phyloP scores from a whole-genome alignment of 1,140 invertebrate species.

The Diabrotica undecimpunctata region DNA sequence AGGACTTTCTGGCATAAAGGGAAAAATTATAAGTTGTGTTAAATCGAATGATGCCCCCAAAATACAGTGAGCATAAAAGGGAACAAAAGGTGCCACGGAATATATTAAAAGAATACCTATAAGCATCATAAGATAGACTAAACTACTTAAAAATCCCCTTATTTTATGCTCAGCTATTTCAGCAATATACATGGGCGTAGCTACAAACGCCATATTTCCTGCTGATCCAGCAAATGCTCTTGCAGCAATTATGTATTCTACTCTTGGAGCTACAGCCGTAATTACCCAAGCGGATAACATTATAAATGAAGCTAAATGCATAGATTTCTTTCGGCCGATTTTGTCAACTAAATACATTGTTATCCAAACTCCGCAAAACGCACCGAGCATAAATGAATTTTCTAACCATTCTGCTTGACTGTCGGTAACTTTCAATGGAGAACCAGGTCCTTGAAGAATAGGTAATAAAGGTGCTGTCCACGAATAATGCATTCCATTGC shows the following conservation, averaged over 20 bases:
- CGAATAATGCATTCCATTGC: conserved; percentile 45
- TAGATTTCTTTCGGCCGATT: conserved; percentile 58
- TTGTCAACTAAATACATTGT: conserved; percentile 54
- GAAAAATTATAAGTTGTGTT: conserved; percentile 26
- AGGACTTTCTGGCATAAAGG: conserved; percentile 23
- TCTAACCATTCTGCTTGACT: conserved; percentile 56
- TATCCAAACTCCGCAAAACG: conserved; percentile 55
- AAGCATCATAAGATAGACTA: conserved; percentile 32
- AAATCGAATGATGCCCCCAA: conserved; percentile 25
- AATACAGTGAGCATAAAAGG: conserved; percentile 20
- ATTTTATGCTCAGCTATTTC: no score
- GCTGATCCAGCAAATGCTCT: conserved; percentile 31
- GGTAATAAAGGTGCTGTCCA: conserved; percentile 63
- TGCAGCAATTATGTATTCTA: conserved; percentile 16
- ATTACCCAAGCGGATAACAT: conserved; percentile 58
- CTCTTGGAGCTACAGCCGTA: conserved; percentile 30
- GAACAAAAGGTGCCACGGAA: conserved; percentile 30
- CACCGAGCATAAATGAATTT: conserved; percentile 58
- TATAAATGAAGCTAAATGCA: conserved; percentile 54
- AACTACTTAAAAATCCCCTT: conserved; percentile 14
- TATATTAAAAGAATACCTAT: conserved; percentile 34
- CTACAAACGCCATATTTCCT: conserved; percentile 27
- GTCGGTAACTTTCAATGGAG: conserved; percentile 33
- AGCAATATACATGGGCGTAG: not conserved
- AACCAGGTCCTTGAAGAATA: conserved; percentile 42